Conservation (phyloP, 2,888 invertebrate species). For the Osedax fenrisi region DNA sequence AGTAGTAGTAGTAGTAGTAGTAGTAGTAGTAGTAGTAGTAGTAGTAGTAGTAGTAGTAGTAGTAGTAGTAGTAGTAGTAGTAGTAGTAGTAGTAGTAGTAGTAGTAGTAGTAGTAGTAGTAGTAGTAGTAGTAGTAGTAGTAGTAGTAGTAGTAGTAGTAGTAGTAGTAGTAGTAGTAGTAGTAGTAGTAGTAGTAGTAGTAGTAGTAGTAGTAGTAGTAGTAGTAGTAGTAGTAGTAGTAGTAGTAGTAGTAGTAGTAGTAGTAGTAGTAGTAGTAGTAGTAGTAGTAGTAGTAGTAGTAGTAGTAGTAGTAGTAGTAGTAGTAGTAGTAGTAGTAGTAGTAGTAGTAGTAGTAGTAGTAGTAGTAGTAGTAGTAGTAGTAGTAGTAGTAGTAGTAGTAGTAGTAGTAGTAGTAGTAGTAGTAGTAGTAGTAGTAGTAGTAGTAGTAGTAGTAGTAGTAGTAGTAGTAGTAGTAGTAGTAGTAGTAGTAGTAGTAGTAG, state of each 20-base stretch:
- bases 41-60: conserved; percentile 27
- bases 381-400: conserved; percentile 28
- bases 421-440: conserved; percentile 28
- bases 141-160: conserved; percentile 29
- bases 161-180: conserved; percentile 29
- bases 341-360: conserved; percentile 26
- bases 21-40: conserved; percentile 19
- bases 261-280: conserved; percentile 29
- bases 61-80: conserved; percentile 26
- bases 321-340: conserved; percentile 27
- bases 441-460: conserved; percentile 28
- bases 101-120: conserved; percentile 26
- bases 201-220: conserved; percentile 29
- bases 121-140: conserved; percentile 28
- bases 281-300: conserved; percentile 28
- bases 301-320: conserved; percentile 28
- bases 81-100: conserved; percentile 25
- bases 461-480: conserved; percentile 29
- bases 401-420: conserved; percentile 28
- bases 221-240: conserved; percentile 27
- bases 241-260: conserved; percentile 29
- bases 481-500: conserved; percentile 28
- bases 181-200: conserved; percentile 28
- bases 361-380: conserved; percentile 25
- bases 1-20: conserved; percentile 3